phyloP scores from a whole-genome alignment of 2,797 vertebrate genomes.

The Ctenochaetus hawaiiensis region DNA sequence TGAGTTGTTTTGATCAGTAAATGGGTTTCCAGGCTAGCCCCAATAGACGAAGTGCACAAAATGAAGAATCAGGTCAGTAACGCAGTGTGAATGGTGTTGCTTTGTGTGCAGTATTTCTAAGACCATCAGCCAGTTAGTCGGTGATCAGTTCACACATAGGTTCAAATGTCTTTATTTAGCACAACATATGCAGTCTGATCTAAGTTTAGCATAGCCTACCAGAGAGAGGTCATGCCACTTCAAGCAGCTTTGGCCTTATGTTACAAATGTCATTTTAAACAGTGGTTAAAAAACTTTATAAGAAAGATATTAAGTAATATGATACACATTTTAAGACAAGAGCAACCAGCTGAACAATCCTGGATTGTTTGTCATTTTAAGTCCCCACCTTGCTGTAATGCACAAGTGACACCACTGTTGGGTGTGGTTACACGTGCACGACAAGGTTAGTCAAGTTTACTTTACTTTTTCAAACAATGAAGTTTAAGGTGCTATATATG shows the following conservation, averaged over 20 bases:
- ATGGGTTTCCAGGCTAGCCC: not conserved
- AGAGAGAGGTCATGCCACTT: constrained; percentile 14
- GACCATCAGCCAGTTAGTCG: constrained; percentile 2
- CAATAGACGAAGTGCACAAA: not conserved
- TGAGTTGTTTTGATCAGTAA: not conserved
- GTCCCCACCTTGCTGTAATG: not conserved
- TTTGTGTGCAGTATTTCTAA: not conserved
- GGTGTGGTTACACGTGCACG: not conserved
- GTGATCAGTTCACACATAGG: constrained; percentile 21
- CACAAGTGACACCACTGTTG: not conserved
- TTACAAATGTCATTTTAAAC: constrained; percentile 49
- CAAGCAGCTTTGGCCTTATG: constrained; percentile 15
- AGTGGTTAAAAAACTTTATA: not conserved
- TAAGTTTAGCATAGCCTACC: constrained; percentile 38
- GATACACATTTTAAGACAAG: not conserved
- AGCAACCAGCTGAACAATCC: not conserved
- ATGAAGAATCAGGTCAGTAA: not conserved
- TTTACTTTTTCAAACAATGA: not conserved
- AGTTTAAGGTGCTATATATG: not conserved
- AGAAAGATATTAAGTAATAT: not conserved
- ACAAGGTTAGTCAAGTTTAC: not conserved
- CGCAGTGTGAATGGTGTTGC: not conserved
- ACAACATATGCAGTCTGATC: constrained; percentile 16
- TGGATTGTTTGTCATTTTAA: not conserved
- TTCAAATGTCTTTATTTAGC: constrained; percentile 58